These are phyloP conservation scores for Saccopteryx bilineata DNA, from an alignment of 2,113 vertebrate genomes.

Conservation along the genomic window DNA sequence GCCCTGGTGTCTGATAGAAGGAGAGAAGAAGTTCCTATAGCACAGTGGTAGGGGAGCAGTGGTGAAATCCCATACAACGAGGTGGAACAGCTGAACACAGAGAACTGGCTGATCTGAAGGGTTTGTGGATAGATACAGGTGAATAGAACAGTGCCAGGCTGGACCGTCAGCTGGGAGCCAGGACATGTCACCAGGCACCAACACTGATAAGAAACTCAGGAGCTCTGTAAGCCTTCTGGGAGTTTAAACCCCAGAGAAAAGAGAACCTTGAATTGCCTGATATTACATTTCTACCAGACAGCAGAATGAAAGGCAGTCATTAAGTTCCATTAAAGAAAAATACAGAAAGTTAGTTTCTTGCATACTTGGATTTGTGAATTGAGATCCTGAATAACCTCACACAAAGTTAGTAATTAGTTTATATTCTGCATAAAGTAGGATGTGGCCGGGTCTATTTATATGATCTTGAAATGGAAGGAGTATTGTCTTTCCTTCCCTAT, in stretches of 20 bases:
- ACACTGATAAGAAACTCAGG: background rate
- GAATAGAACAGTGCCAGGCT: background rate
- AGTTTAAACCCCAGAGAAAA: slow-evolving; percentile 27
- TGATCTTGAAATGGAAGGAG: background rate
- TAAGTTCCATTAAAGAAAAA: background rate
- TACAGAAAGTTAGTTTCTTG: background rate
- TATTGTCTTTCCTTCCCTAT: background rate
- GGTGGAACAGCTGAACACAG: background rate
- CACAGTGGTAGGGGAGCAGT: background rate
- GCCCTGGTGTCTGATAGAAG: too few relatives aligned
- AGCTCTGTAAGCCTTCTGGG: background rate
- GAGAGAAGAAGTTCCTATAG: background rate
- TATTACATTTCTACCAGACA: background rate
- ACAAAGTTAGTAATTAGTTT: slow-evolving; percentile 14
- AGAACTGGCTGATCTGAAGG: background rate
- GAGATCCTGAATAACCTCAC: background rate
- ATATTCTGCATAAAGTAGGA: background rate
- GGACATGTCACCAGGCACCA: background rate
- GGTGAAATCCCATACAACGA: background rate
- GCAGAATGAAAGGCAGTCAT: background rate
- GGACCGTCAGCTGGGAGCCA: background rate
- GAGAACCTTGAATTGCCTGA: background rate
- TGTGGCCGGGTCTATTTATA: background rate
- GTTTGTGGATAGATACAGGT: background rate
- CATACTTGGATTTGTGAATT: background rate